Base-by-base conservation (phyloP, 2,888 invertebrate species). In the Trypoxylon attenuatum region DNA sequence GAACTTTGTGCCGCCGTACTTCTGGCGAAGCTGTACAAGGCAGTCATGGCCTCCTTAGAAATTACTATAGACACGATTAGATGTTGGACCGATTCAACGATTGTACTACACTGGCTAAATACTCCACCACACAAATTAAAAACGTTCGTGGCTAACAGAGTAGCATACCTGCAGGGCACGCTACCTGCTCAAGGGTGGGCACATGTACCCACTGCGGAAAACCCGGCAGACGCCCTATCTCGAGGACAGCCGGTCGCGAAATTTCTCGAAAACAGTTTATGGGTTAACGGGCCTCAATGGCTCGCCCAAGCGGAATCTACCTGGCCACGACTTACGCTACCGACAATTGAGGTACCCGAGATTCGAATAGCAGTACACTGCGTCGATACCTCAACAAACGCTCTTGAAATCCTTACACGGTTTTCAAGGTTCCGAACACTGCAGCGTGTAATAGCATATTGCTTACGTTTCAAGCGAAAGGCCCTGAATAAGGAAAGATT, bases 21-120 rank as follows among this genome's bases (percentile, higher is more conserved):
- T 2, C 6, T 45, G 0, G 18, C 13, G 0, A n/a, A 15, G 16
- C n/a, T 45, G 2, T 42, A 42, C 2, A 13, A 6, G 4, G 2
- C 8, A 5, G 19, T 16, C n/a, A 38, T 1, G 0, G 5, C 8
- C 3, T 45, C 42, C 1, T n/a, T 33, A 10, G 6, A 13, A 15
- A 2, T n/a, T 5, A 19, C 4, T 8, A n/a, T n/a, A n/a, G n/a
- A n/a, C n/a, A 25, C 25, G 25, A 25, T 25, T 25, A 5, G 5
- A 8, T 56, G 73, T 2, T 79, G 75, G 75, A 60, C 61, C 1
- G 73, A 77, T 29, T 73, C 69, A 0, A 71, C 62, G 0, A 64
- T 77, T 2, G 61, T 57, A 0, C 49, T 73, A 0, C 64, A 72
- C 2, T 79, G 76, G 74, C 59, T 77, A 1, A 49, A 67, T 0